phyloP scores from a whole-genome alignment of 2,797 vertebrate species.

The Lacerta agilis region DNA sequence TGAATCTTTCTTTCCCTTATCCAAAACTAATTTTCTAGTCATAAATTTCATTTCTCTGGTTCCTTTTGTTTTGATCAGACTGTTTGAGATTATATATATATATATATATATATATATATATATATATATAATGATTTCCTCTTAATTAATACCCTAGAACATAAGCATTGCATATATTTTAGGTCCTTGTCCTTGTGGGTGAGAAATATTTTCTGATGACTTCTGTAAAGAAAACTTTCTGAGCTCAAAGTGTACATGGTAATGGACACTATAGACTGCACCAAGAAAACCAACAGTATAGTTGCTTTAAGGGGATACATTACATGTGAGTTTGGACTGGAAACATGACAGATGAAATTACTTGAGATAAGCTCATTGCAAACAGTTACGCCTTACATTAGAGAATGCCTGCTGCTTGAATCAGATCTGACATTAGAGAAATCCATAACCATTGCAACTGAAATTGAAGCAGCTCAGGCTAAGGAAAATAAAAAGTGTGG shows the following conservation, averaged over 20 bases:
- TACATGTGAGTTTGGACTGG: background rate
- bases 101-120: no score
- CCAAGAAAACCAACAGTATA: background rate
- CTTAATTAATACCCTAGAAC: background rate
- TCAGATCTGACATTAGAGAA: conserved; percentile 24
- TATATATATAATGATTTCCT: no score
- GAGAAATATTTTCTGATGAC: background rate
- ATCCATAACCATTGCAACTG: conserved; percentile 25
- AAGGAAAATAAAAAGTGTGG: background rate
- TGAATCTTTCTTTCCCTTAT: background rate
- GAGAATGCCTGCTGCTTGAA: conserved; percentile 22
- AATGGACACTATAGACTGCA: background rate
- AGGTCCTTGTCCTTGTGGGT: background rate
- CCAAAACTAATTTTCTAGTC: background rate
- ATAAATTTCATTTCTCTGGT: background rate
- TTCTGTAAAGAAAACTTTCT: background rate
- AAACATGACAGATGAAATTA: conserved; percentile 14
- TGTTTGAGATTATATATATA: background rate
- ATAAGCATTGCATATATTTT: background rate
- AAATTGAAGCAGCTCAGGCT: conserved; percentile 5
- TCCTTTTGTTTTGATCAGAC: background rate
- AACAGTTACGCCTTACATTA: conserved; percentile 13
- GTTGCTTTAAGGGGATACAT: background rate
- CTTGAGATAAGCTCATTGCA: conserved; percentile 15
- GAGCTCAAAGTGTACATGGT: background rate